Base-by-base conservation (phyloP, 2,113 vertebrate species). In the Octodon degus region DNA sequence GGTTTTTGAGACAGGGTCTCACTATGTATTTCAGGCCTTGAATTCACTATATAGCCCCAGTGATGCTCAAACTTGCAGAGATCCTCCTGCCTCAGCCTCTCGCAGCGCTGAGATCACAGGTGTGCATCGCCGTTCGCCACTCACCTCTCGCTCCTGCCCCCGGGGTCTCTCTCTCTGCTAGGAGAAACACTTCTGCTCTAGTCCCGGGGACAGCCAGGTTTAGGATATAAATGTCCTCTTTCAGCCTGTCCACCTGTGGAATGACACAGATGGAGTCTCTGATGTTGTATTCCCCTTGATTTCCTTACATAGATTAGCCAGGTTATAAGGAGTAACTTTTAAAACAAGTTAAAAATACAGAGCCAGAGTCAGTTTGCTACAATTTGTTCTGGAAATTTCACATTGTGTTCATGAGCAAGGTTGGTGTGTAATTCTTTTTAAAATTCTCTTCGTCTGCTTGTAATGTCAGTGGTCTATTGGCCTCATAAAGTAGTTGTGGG, bases 301-400 rank as follows among this genome's bases (percentile, higher is more conserved):
- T 95, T 95, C 40, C 77, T 95, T 93, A 40, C 43, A 7, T 76
- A 81, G 87, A 65, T 60, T 4, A n/a, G 32, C 68, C 68, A 60
- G 63, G 25, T 70, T 19, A 83, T 30, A 47, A 89, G 86, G 22
- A 72, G 24, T 19, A 63, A 77, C n/a, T 58, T 58, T 43, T 25
- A 37, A 77, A 74, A 86, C 19, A 2, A 37, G 22, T 62, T 34
- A 43, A 34, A 68, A 85, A 55, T 13, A n/a, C 7, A 63, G 30
- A 55, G 30, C 25, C 43, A 10, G 50, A 34, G 19, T 81, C 47
- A 24, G 17, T 94, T 82, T 79, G 62, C 68, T 68, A 67, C 32
- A 55, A 32, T 85, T 85, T 80, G 37, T 27, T 85, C 87, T 88
- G 22, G 79, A 74, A 88, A 74, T 85, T 91, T 91, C 79, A 89